Conservation (phyloP, 2,113 vertebrate genomes). For the Paramormyrops kingsleyae region DNA sequence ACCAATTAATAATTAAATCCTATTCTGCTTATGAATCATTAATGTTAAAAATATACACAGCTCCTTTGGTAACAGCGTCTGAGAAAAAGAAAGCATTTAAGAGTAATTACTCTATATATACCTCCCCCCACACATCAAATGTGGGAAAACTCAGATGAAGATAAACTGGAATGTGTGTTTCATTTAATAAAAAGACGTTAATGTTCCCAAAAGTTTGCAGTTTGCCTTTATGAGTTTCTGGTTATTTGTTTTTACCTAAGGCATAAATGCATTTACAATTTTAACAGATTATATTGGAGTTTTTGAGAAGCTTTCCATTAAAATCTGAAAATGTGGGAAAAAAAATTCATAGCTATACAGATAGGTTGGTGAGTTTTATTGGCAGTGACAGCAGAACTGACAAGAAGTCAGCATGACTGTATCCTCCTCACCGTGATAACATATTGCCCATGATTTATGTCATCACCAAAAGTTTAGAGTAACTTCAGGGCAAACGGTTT, state of each 20-base stretch:
- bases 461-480: not conserved
- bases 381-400: not conserved
- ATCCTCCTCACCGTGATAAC: not conserved
- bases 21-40: slow-evolving; percentile 9
- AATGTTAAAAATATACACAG: slow-evolving; percentile 14
- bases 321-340: not conserved
- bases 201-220: not conserved
- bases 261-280: not conserved
- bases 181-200: not conserved
- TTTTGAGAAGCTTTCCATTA: not conserved
- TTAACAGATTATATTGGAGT: not conserved
- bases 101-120: not conserved
- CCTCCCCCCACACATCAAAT: not conserved
- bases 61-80: not conserved
- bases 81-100: not conserved
- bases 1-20: slow-evolving; percentile 17
- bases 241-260: not conserved
- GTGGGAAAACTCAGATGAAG: not conserved
- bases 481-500: not conserved
- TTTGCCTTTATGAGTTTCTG: not conserved
- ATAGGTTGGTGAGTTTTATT: not conserved
- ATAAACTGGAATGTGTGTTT: not conserved
- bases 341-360: not conserved
- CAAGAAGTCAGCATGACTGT: not conserved
- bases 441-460: not conserved